phyloP scores from a whole-genome alignment of 2,888 invertebrate genomes.

The Hydropsyche betteni region DNA sequence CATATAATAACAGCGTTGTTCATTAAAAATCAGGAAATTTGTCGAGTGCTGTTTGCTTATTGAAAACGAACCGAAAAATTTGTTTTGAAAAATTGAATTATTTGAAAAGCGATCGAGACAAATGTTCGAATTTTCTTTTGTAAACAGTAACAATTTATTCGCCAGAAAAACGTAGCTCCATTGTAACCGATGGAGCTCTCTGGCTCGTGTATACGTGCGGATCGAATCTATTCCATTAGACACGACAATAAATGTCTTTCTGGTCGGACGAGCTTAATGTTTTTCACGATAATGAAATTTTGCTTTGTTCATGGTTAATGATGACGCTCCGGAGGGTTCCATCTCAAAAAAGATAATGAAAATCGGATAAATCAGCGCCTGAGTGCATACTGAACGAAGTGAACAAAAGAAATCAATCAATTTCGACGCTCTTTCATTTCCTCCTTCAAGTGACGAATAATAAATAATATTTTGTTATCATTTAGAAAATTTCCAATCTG shows the following conservation, averaged over 20 bases:
- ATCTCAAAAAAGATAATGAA: constrained; percentile 20
- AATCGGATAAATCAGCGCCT: constrained; percentile 8
- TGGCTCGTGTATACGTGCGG: background rate
- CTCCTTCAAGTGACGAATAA: too few species aligned
- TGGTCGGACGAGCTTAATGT: constrained; percentile 33
- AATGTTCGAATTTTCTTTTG: constrained; percentile 19
- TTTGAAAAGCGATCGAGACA: constrained; percentile 23
- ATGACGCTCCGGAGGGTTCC: constrained; percentile 28
- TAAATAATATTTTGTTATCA: too few species aligned
- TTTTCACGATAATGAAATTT: constrained; percentile 32
- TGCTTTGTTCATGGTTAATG: constrained; percentile 32
- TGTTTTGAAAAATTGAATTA: constrained; percentile 7
- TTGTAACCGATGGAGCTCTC: constrained; percentile 8
- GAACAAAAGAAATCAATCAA: constrained; percentile 13
- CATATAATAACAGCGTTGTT: background rate
- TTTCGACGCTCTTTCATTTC: background rate
- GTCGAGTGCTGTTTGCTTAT: too few species aligned
- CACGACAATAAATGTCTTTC: constrained; percentile 33
- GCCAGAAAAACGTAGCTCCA: constrained; percentile 20
- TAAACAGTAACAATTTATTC: constrained; percentile 28
- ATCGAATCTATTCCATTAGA: constrained; percentile 32
- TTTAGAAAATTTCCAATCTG: too few species aligned
- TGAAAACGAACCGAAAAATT: too few species aligned
- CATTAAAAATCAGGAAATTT: too few species aligned
- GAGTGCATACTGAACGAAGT: constrained; percentile 15